These are phyloP conservation scores for Drosophila prostipennis DNA, from an alignment of 2,888 invertebrate genomes.

Conservation along the genomic window DNA sequence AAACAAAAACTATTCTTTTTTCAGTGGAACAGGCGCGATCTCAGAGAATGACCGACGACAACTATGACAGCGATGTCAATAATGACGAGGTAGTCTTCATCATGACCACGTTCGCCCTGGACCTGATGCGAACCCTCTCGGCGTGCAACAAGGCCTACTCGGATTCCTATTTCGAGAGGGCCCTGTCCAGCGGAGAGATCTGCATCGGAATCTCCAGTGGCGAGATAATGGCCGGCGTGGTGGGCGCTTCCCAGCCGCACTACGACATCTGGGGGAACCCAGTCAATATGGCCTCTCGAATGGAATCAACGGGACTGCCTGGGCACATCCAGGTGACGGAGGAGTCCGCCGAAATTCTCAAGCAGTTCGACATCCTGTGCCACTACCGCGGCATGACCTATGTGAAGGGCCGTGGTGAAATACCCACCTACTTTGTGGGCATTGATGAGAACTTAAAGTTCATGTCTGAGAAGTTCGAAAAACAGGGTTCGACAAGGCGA, in stretches of 20 bases:
- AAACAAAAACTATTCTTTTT: not conserved
- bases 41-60: too few species aligned
- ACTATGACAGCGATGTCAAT: too few species aligned
- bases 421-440: constrained; percentile 90
- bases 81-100: constrained; percentile 87
- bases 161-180: constrained; percentile 83
- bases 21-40: not conserved
- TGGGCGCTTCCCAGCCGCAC: constrained; percentile 95
- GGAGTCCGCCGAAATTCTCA: constrained; percentile 88
- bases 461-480: not conserved
- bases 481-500: not conserved
- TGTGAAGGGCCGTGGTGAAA: constrained; percentile 88
- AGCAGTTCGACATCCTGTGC: constrained; percentile 88
- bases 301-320: constrained; percentile 95
- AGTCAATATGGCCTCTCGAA: constrained; percentile 97
- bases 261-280: constrained; percentile 99
- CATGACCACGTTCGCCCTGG: constrained; percentile 81
- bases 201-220: constrained; percentile 93
- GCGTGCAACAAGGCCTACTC: constrained; percentile 84
- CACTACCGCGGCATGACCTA: constrained; percentile 88
- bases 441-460: constrained; percentile 86
- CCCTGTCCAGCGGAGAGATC: constrained; percentile 68
- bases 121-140: constrained; percentile 88
- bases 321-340: constrained; percentile 92
- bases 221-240: constrained; percentile 96